These are phyloP conservation scores for Calonectris borealis DNA, from an alignment of 2,113 vertebrate species.

Conservation along the genomic window DNA sequence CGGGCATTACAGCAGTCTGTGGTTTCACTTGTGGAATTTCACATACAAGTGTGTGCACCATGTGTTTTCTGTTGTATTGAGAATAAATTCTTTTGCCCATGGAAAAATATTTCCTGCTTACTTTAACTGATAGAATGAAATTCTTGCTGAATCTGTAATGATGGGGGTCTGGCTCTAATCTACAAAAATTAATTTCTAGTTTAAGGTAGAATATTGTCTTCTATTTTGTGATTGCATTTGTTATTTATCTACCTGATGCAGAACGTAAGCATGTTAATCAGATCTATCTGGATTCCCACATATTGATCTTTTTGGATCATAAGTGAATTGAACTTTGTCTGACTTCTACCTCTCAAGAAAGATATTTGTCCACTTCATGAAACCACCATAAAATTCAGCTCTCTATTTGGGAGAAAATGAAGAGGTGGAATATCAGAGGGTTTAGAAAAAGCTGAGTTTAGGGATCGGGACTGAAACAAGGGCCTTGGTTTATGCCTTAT, in stretches of 20 bases:
- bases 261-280: not conserved
- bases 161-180: not conserved
- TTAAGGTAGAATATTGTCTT: not conserved
- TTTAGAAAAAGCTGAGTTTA: not conserved
- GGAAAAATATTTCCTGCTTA: constrained; percentile 64
- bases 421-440: not conserved
- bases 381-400: not conserved
- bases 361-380: not conserved
- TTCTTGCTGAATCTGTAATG: not conserved
- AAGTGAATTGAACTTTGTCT: not conserved
- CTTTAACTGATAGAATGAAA: constrained; percentile 5
- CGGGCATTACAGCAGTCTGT: not conserved
- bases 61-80: constrained; percentile 50
- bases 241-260: not conserved
- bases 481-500: not conserved
- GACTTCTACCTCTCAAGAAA: not conserved
- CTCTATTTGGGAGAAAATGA: not conserved
- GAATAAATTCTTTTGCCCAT: constrained; percentile 47
- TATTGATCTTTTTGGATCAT: not conserved
- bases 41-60: not conserved
- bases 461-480: not conserved
- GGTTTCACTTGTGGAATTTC: constrained; percentile 45
- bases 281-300: not conserved
- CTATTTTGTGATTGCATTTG: not conserved
- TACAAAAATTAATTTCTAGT: not conserved